Percentiles rank a stretch among this genome's conserved stretches.
Evolutionary conservation across 2,113 vertebrate genomes (phyloP).

Genomic region (Calcarius ornatus): DNA sequence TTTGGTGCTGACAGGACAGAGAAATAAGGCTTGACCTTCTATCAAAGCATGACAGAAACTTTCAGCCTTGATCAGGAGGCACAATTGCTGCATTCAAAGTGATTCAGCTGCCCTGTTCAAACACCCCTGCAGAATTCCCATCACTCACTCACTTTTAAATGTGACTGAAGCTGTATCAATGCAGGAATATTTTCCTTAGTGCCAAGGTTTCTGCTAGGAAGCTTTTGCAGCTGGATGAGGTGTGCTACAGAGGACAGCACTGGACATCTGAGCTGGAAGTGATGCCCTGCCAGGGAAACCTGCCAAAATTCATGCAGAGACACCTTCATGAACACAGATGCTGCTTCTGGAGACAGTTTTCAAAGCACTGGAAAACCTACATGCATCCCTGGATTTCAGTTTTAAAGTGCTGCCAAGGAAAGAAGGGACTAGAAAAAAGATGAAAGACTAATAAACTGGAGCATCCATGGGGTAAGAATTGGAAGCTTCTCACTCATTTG

Average conservation of each 20-base stretch:
- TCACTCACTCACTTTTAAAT: fast-evolving
- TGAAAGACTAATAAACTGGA: background rate
- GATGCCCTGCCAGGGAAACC: background rate
- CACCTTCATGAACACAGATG: fast-evolving
- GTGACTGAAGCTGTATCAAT: fast-evolving
- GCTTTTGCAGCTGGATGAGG: fast-evolving
- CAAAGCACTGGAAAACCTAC: background rate
- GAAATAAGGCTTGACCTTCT: background rate
- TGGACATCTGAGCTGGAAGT: background rate
- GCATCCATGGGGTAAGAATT: background rate
- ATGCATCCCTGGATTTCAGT: background rate
- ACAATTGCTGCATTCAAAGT: background rate
- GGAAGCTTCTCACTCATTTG: background rate
- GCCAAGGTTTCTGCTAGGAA: background rate
- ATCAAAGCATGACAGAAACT: background rate
- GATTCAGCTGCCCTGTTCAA: background rate
- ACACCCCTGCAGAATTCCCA: background rate
- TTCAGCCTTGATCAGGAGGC: background rate
- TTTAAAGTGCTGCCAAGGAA: background rate
- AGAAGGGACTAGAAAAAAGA: background rate
- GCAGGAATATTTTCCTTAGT: background rate
- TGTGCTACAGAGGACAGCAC: background rate
- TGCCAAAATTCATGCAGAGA: background rate
- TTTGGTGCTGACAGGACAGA: background rate
- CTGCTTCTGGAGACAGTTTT: background rate